Percentiles rank a stretch among this genome's conserved stretches.
These are phyloP conservation scores for Noctua janthe DNA, from an alignment of 2,888 invertebrate genomes.

Conservation along the genomic window DNA sequence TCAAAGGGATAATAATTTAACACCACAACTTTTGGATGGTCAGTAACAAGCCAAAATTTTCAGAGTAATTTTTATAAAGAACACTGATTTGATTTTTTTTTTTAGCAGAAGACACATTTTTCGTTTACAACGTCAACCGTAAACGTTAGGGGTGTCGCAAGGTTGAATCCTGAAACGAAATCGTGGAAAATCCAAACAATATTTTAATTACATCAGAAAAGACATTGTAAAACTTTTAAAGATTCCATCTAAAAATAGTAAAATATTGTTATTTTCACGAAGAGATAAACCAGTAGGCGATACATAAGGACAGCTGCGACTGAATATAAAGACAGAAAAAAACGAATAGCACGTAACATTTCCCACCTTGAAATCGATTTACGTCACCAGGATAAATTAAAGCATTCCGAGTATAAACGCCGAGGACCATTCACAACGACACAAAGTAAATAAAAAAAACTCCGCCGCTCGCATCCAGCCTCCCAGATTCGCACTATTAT, in stretches of 20 bases:
- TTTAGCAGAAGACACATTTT: background rate
- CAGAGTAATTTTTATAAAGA: background rate
- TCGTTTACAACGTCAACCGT: background rate
- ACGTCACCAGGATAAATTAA: constrained; percentile 85
- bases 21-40: background rate
- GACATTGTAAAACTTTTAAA: background rate
- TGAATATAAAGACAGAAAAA: constrained; percentile 61
- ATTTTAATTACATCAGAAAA: background rate
- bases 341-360: constrained; percentile 73
- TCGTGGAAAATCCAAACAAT: background rate
- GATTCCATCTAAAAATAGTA: constrained; percentile 3
- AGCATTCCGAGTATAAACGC: constrained; percentile 81
- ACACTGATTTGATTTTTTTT: background rate
- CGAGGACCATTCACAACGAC: constrained; percentile 80
- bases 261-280: constrained; percentile 2
- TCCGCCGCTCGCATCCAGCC: constrained; percentile 83
- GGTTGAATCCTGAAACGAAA: background rate
- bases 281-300: constrained; percentile 32
- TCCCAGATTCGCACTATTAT: constrained; percentile 89
- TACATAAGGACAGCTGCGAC: constrained; percentile 68
- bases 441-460: constrained; percentile 85
- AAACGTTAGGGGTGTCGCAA: background rate
- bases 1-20: background rate
- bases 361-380: constrained; percentile 87
- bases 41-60: background rate